Evolutionary conservation across 2,888 invertebrate genomes (phyloP), one percentile per base, ranked within the genome.

Genomic region (Dynastes hyllus): DNA sequence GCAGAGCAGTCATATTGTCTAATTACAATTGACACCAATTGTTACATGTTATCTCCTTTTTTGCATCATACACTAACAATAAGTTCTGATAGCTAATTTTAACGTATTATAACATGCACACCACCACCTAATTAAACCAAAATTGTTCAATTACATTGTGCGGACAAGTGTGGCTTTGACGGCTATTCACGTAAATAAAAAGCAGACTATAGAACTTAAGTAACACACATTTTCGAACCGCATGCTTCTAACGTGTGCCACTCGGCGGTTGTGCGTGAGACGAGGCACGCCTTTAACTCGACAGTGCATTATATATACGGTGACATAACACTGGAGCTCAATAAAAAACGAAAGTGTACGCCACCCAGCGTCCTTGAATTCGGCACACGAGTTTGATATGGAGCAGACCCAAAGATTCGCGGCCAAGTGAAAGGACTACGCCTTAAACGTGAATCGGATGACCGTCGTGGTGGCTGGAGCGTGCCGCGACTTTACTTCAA

Each of bases 341-440:
- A 73, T 58, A 37, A 58, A 70, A 73, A 73, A 58, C 73, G 73
- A 71, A 71, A 71, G 71, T 58, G 71, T 71, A 53, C 53, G 55
- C 55, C 71, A 32, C 22, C 55, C 55, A 51, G 22, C 51, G 73
- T 73, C 73, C 73, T 73, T 73, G 73, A 73, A 73, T 73, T 73
- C 73, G 58, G 58, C 40, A 73, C 73, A 73, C 37, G 73, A 45
- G 50, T 73, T 58, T 22, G 58, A 81, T 81, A 79, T 82, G 79
- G 81, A 81, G 80, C 80, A 80, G 71, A 70, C 16, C n/a, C 75
- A 69, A 73, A 78, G 80, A 81, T 82, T 82, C 81, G 81, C 81
- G 81, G 80, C 81, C 80, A 80, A 77, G 83, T 82, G 83, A 83
- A 83, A 83, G 83, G 82, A 81, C 83, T 81, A 77, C 82, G 78